phyloP scores from a whole-genome alignment of 2,888 invertebrate genomes.

The Lottia scabra region DNA sequence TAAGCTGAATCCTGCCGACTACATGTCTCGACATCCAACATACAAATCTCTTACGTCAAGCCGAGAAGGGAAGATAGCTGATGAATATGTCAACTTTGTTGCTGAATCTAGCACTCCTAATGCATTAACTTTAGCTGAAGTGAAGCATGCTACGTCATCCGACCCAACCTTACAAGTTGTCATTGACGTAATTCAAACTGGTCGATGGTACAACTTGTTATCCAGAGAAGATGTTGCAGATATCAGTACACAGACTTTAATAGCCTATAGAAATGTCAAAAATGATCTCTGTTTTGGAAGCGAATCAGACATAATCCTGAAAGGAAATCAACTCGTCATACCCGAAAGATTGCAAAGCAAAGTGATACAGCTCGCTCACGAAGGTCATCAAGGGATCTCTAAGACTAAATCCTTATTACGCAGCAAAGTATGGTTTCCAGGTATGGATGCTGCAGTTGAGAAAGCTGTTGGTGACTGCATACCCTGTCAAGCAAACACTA shows the following conservation, averaged over 20 bases:
- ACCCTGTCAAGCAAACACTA: constrained; percentile 19
- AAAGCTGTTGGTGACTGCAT: constrained; percentile 20
- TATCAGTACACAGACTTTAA: constrained; percentile 24
- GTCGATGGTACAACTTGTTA: constrained; percentile 30
- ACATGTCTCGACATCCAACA: constrained; percentile 36
- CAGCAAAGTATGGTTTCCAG: constrained; percentile 41
- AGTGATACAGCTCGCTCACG: too few species aligned
- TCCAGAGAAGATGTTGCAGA: constrained; percentile 19
- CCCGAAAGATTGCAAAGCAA: constrained; percentile 15
- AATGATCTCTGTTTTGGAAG: constrained; percentile 29
- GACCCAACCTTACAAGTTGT: constrained; percentile 32
- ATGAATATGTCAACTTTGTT: constrained; percentile 38
- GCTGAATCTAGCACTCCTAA: constrained; percentile 23
- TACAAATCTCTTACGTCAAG: neutral
- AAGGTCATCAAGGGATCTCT: too few species aligned
- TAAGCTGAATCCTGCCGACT: constrained; percentile 40
- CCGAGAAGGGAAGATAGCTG: constrained; percentile 27
- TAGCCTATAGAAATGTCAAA: constrained; percentile 14
- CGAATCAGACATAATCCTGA: constrained; percentile 24
- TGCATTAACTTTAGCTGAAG: constrained; percentile 38
- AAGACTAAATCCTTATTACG: constrained; percentile 1
- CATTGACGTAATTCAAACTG: constrained; percentile 23
- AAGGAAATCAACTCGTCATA: constrained; percentile 24
- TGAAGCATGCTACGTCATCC: constrained; percentile 23
- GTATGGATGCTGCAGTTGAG: constrained; percentile 32